Evolutionary conservation across 2,888 invertebrate species (phyloP).

Genomic region (Merodon equestris): DNA sequence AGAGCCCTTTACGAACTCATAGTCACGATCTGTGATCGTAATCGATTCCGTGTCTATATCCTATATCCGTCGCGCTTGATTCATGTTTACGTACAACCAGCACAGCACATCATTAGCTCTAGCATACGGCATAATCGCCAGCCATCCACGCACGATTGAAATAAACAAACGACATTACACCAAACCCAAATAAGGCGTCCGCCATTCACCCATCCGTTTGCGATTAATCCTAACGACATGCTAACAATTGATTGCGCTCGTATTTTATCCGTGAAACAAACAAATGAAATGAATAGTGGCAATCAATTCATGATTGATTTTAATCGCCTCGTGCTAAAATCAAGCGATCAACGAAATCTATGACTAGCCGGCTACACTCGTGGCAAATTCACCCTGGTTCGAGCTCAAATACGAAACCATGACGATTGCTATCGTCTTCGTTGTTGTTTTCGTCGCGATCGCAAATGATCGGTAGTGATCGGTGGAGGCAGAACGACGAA

Average conservation of each 20-base stretch:
- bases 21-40: too few species aligned
- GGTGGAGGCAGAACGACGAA: conserved; percentile 34
- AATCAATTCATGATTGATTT: conserved; percentile 57
- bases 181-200: conserved; percentile 2
- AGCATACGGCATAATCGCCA: too few species aligned
- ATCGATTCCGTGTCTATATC: too few species aligned
- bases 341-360: conserved; percentile 28
- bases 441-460: neutral
- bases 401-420: conserved; percentile 18
- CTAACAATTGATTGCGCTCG: conserved; percentile 9
- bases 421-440: conserved; percentile 9
- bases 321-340: conserved; percentile 39
- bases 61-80: too few species aligned
- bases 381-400: conserved; percentile 38
- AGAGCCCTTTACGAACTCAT: too few species aligned
- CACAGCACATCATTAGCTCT: too few species aligned
- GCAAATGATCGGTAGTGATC: conserved; percentile 3
- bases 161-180: conserved; percentile 2
- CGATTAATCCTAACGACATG: conserved; percentile 41
- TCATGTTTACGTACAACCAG: too few species aligned
- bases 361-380: conserved; percentile 24
- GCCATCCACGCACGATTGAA: too few species aligned
- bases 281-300: neutral
- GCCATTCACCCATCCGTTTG: conserved; percentile 47
- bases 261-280: neutral